Percentiles rank a stretch among this genome's conserved stretches.
phyloP scores from a whole-genome alignment of 1,140 invertebrate species.

The Orchesella cincta region DNA sequence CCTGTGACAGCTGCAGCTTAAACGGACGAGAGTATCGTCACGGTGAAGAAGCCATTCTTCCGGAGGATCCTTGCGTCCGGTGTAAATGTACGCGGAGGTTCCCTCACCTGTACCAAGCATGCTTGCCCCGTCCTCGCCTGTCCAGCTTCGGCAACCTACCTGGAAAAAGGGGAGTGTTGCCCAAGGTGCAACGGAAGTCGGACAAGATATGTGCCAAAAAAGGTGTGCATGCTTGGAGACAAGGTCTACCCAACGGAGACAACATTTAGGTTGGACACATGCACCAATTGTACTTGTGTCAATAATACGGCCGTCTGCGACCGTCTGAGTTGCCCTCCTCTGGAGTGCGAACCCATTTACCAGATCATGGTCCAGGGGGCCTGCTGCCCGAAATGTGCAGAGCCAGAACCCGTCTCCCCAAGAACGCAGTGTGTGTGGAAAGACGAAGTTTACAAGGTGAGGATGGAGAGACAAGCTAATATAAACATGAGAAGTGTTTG shows the following conservation, averaged over 20 bases:
- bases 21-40: slow-evolving; percentile 68
- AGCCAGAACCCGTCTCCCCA: slow-evolving; percentile 35
- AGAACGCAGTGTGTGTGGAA: slow-evolving; percentile 46
- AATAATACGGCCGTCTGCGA: slow-evolving; percentile 72
- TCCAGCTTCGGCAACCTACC: slow-evolving; percentile 65
- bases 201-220: slow-evolving; percentile 49
- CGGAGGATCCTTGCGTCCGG: slow-evolving; percentile 81
- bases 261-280: slow-evolving; percentile 70
- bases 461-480: too few relatives aligned
- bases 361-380: slow-evolving; percentile 66
- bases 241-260: slow-evolving; percentile 64
- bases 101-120: slow-evolving; percentile 76
- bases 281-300: slow-evolving; percentile 77
- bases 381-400: slow-evolving; percentile 70
- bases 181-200: slow-evolving; percentile 68
- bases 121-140: slow-evolving; percentile 83
- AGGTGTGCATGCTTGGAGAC: slow-evolving; percentile 68
- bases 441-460: slow-evolving; percentile 47
- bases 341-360: slow-evolving; percentile 74
- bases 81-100: slow-evolving; percentile 77
- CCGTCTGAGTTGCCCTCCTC: slow-evolving; percentile 74
- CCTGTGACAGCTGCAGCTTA: slow-evolving; percentile 77
- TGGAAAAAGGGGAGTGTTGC: slow-evolving; percentile 76
- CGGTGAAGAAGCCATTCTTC: slow-evolving; percentile 73
- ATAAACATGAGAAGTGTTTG: too few relatives aligned